phyloP scores from a whole-genome alignment of 2,113 vertebrate species.

The Camarhynchus parvulus region DNA sequence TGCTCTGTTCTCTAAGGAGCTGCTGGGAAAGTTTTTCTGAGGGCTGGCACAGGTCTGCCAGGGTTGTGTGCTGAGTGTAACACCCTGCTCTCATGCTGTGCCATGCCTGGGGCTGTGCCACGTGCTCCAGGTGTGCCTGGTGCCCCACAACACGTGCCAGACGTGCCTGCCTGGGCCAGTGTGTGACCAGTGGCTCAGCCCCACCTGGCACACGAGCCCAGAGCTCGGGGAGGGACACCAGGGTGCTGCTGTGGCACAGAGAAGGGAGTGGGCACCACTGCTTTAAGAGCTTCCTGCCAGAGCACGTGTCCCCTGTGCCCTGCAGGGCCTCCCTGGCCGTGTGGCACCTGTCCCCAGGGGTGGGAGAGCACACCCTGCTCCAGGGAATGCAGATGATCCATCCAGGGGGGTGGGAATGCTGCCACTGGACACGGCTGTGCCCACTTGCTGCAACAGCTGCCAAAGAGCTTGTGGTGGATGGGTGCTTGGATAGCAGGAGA shows the following conservation, averaged over 20 bases:
- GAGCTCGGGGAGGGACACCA: not conserved
- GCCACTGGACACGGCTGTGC: not conserved
- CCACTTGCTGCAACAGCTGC: not conserved
- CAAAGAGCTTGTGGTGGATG: accelerated
- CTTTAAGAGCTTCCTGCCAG: not conserved
- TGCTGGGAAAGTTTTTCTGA: not conserved
- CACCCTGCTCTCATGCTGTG: not conserved
- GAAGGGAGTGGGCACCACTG: not conserved
- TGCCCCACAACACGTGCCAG: accelerated
- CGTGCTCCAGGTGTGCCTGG: not conserved
- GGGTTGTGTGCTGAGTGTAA: not conserved
- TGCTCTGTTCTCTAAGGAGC: not conserved
- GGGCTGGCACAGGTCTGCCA: not conserved
- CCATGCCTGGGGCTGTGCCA: not conserved
- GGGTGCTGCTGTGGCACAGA: not conserved
- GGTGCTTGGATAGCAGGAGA: not conserved
- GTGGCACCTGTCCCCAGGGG: not conserved
- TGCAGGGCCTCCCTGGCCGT: not conserved
- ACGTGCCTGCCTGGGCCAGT: accelerated
- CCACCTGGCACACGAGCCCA: not conserved
- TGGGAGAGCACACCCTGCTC: accelerated
- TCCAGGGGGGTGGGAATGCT: not conserved
- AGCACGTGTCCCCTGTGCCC: not conserved
- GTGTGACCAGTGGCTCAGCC: not conserved
- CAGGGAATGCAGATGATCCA: not conserved